phyloP scores from a whole-genome alignment of 2,113 vertebrate genomes.

The Semicossyphus pulcher region DNA sequence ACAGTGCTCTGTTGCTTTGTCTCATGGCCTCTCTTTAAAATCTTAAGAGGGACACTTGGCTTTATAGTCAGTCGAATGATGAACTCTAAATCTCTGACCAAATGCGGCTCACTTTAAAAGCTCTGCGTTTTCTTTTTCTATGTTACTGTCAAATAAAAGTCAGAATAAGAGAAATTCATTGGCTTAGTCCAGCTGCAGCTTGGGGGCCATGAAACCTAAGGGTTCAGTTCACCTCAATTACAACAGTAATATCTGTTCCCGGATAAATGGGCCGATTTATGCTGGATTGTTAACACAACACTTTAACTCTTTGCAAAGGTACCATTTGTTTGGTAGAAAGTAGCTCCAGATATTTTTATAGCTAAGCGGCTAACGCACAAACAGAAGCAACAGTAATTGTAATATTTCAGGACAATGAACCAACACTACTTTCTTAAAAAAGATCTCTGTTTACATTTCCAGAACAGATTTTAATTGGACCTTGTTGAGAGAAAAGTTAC shows the following conservation, averaged over 20 bases:
- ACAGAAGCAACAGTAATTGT: background rate
- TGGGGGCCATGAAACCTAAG: background rate
- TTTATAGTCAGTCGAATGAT: conserved; percentile 1
- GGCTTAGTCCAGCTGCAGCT: background rate
- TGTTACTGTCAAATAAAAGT: background rate
- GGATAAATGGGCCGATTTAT: background rate
- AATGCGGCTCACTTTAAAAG: background rate
- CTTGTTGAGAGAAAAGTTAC: background rate
- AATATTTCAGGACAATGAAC: too few species aligned
- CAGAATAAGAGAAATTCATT: background rate
- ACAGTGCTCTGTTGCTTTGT: background rate
- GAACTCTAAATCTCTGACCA: background rate
- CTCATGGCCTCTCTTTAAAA: conserved; percentile 15
- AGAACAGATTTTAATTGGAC: background rate
- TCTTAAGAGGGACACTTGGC: conserved; percentile 7
- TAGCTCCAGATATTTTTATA: background rate
- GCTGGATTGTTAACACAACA: background rate
- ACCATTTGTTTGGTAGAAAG: background rate
- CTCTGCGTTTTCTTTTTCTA: background rate
- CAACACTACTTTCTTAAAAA: too few species aligned
- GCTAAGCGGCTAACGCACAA: background rate
- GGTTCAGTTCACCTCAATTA: background rate
- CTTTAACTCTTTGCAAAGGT: background rate
- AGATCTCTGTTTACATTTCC: too few species aligned
- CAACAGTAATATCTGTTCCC: background rate